Base-by-base conservation (phyloP, 2,888 invertebrate species). In the Orthosia gothica region DNA sequence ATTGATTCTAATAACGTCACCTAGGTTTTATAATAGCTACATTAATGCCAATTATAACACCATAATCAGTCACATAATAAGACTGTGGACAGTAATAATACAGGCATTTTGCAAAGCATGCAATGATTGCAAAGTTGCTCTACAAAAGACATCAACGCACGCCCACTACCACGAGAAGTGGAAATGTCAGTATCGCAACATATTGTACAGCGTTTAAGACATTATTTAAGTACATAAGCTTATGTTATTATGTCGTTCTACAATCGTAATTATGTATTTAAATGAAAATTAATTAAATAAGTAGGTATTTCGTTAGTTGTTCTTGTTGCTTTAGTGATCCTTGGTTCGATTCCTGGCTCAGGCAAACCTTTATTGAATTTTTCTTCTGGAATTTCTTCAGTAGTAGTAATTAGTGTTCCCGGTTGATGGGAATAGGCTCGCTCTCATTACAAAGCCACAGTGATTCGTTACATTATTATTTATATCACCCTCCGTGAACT, bases 91-190 rank as follows among this genome's bases (percentile, higher is more conserved):
- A 45, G 65, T 70, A 78, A 70, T 79, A 40, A 68, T 18, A 54
- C 49, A 64, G 59, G 55, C n/a, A 72, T 64, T 72, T 72, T 65
- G 45, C 84, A 68, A 69, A 68, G 64, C 23, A 62, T 69, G 68
- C 61, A 68, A 68, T 50, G 18, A 70, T 77, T 76, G 79, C 65
- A 68, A 55, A 77, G 70, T 78, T 86, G 86, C 89, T 83, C 85
- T 92, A 91, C 85, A 93, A 94, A 95, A 95, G 95, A 95, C 92
- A 90, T 94, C 93, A 94, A 95, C 95, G 95, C 92, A 89, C 92
- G 88, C 89, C 88, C 88, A 88, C 88, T 66, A 73, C 67, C 26
- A 47, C 55, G 59, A 64, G 63, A 32, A 63, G n/a, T 68, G 62
- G 59, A 78, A 80, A 85, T 74, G 83, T 74, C 70, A 80, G 45